Evolutionary conservation across 2,888 invertebrate genomes (phyloP), one percentile per base, ranked within the genome.

Genomic region (Phyllotreta cruciferae): DNA sequence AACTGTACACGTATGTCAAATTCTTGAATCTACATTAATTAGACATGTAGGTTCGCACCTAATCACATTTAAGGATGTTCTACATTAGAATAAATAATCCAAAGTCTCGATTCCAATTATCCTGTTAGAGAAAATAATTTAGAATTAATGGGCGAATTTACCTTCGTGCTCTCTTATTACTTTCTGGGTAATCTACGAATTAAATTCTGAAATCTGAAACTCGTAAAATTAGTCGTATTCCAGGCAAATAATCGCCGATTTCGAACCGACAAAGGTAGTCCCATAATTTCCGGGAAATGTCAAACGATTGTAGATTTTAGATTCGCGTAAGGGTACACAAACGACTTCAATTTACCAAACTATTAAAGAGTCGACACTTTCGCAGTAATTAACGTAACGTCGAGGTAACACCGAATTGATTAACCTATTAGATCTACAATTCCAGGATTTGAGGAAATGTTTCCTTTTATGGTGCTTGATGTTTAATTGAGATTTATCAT

Each of bases 381-480:
- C 11, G 24, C 11, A 39, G 49, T 41, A 24, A 49, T 49, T 47
- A 57, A 57, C n/a, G 49, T 47, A 34, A 47, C 38, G 41, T 39
- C 35, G 45, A 37, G 56, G 56, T 56, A 49, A 57, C 49, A 39
- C 7, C 37, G 45, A 56, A 57, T 57, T 57, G 49, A 57, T 57
- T 39, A 49, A 14, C 57, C 49, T n/a, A 49, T 47, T 49, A 57
- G 38, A 11, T 34, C 24, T 14, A 56, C 56, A 10, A 39, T 39
- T 24, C 11, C 13, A 38, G 39, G 57, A 57, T 49, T 57, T 49
- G 38, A 49, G 49, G 37, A 38, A 57, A 57, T 34, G 39, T 9
- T 57, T 49, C 7, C 13, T 47, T 49, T 24, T 24, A 24, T 24
- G 24, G 24, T 24, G 24, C 4, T 24, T 24, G 24, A 24, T 24